Percentiles rank a stretch among this genome's conserved stretches.
These are phyloP conservation scores for Myoxocephalus aenaeus DNA, from an alignment of 2,797 vertebrate species.

Conservation along the genomic window DNA sequence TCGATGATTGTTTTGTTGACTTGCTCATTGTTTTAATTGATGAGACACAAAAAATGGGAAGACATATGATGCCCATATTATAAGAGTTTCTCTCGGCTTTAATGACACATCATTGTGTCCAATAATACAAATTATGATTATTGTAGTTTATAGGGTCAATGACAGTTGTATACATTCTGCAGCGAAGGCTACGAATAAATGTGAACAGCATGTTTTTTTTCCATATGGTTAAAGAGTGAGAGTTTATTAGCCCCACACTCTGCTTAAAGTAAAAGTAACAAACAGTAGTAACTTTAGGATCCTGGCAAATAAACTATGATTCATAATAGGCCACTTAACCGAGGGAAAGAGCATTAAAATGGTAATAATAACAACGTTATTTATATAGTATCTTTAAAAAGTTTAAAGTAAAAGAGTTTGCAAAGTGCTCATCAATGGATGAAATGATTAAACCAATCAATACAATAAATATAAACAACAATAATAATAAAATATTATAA, in stretches of 20 bases:
- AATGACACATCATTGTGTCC: conserved; percentile 6
- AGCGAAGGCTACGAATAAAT: background rate
- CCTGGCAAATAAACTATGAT: background rate
- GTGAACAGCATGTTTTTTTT: background rate
- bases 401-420: too few relatives aligned
- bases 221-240: background rate
- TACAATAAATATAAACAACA: too few relatives aligned
- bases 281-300: background rate
- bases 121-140: background rate
- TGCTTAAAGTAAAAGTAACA: background rate
- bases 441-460: too few relatives aligned
- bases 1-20: background rate
- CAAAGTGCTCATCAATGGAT: too few relatives aligned
- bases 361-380: too few relatives aligned
- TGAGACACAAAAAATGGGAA: background rate
- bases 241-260: too few relatives aligned
- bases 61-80: background rate
- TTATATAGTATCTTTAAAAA: too few relatives aligned
- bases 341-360: background rate
- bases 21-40: conserved; percentile 1
- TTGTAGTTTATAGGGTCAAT: background rate
- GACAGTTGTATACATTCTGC: background rate
- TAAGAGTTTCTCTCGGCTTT: background rate
- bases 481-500: too few relatives aligned
- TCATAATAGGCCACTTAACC: background rate